A percentile compares a stretch with the other conserved stretches of the same genome.
These are phyloP conservation scores for Latrodectus hesperus DNA, from an alignment of 2,888 invertebrate species.

Conservation along the genomic window DNA sequence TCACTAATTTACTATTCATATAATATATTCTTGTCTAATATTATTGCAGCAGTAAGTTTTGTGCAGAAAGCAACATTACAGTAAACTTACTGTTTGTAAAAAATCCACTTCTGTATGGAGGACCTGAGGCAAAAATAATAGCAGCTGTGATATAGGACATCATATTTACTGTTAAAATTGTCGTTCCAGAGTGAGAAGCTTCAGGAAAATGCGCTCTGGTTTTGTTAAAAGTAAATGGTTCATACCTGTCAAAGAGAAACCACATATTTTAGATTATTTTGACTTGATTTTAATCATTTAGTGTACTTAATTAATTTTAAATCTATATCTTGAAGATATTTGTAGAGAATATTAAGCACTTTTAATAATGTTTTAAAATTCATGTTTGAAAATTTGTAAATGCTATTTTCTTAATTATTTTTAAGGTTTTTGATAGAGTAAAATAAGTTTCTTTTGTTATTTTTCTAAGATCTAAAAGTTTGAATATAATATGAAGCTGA, in stretches of 20 bases:
- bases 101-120: slow-evolving; percentile 74
- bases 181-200: slow-evolving; percentile 72
- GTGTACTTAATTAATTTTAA: background rate
- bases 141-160: slow-evolving; percentile 75
- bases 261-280: background rate
- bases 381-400: background rate
- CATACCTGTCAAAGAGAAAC: slow-evolving; percentile 73
- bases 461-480: too few species aligned
- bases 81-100: slow-evolving; percentile 74
- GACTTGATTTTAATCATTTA: background rate
- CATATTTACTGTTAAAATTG: slow-evolving; percentile 74
- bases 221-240: slow-evolving; percentile 72
- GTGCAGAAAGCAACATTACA: background rate
- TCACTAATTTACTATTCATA: too few species aligned
- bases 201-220: slow-evolving; percentile 29
- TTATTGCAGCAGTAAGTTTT: background rate
- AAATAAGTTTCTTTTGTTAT: too few species aligned
- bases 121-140: slow-evolving; percentile 75
- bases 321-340: background rate
- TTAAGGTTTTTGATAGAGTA: background rate
- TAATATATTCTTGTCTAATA: too few species aligned
- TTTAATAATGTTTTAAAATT: background rate
- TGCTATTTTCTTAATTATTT: background rate
- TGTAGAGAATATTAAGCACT: background rate
- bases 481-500: too few species aligned